Percentiles rank a stretch among this genome's conserved stretches.
These are phyloP conservation scores for Eupristina koningsbergeri DNA, from an alignment of 1,140 invertebrate genomes.

Conservation along the genomic window DNA sequence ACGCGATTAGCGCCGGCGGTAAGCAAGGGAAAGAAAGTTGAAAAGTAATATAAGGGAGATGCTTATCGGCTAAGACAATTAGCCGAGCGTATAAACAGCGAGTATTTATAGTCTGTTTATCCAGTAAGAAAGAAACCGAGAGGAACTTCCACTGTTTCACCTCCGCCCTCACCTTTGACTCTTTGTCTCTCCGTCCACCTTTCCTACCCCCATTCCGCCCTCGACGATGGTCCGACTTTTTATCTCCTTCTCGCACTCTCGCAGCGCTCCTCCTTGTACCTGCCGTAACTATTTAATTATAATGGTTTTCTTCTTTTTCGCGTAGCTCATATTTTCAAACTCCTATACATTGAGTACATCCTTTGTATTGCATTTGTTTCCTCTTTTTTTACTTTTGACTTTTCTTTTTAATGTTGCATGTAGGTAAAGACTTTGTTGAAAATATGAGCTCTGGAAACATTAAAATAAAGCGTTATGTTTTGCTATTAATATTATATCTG, in stretches of 20 bases:
- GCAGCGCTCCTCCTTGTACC: conserved; percentile 47
- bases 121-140: not conserved
- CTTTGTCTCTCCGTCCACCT: conserved; percentile 46
- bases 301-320: conserved; percentile 63
- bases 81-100: conserved; percentile 71
- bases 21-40: conserved; percentile 63
- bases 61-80: conserved; percentile 72
- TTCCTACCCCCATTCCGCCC: no score
- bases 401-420: conserved; percentile 20
- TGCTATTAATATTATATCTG: not conserved
- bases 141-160: conserved; percentile 47
- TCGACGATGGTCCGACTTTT: conserved; percentile 55
- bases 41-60: conserved; percentile 71
- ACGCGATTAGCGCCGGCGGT: conserved; percentile 56
- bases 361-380: not conserved
- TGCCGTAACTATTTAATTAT: conserved; percentile 67
- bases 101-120: conserved; percentile 67
- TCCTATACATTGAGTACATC: not conserved
- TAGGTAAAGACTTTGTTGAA: not conserved
- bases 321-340: conserved; percentile 45
- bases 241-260: conserved; percentile 27
- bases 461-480: not conserved
- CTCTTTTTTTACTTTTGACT: no score
- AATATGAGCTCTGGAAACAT: not conserved
- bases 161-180: conserved; percentile 48